Conservation (phyloP, 2,113 vertebrate genomes). For the Oncorhynchus masou region DNA sequence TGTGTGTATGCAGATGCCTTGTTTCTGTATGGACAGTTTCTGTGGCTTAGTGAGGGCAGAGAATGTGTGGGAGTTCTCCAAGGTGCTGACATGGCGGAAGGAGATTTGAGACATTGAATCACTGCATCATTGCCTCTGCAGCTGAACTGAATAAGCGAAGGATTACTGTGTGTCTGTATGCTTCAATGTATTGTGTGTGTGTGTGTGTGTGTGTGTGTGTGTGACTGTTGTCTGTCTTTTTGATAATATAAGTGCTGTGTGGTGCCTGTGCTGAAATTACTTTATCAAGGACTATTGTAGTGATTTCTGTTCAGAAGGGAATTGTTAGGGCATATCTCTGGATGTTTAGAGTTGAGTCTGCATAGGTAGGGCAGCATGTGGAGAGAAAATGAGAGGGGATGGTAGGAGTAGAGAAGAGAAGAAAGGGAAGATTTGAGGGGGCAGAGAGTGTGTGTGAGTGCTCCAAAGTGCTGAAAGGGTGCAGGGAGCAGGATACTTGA, state of each 20-base stretch:
- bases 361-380: background rate
- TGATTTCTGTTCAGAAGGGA: background rate
- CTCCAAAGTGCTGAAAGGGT: background rate
- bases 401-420: conserved; percentile 23
- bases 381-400: conserved; percentile 6
- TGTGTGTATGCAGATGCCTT: background rate
- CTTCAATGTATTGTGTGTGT: background rate
- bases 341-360: too few relatives aligned
- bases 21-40: conserved; percentile 10
- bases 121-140: background rate
- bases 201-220: too few relatives aligned
- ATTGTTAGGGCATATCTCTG: too few relatives aligned
- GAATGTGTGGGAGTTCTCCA: background rate
- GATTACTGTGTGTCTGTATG: background rate
- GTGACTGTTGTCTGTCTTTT: background rate
- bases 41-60: background rate
- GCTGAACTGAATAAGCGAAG: background rate
- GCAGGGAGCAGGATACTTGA: background rate
- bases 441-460: conserved; percentile 28
- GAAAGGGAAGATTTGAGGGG: background rate
- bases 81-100: background rate
- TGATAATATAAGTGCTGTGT: background rate
- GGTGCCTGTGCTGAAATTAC: background rate
- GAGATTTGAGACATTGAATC: background rate
- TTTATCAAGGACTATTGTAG: background rate